These are phyloP conservation scores for Melangyna quadrimaculata DNA, from an alignment of 2,888 invertebrate species.

Conservation along the genomic window DNA sequence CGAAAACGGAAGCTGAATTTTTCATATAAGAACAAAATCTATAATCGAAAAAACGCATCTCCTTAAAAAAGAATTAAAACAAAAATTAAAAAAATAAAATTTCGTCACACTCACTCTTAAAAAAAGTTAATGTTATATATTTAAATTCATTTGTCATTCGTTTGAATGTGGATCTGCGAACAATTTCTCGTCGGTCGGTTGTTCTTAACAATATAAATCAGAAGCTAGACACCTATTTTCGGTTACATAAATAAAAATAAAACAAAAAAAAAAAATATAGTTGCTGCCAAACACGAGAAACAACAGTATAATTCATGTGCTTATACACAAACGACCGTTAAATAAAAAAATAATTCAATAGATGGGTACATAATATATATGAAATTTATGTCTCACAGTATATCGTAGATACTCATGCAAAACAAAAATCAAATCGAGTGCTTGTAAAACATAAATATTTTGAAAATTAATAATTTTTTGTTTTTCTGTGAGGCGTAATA, in stretches of 20 bases:
- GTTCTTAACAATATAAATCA: constrained; percentile 32
- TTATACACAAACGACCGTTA: constrained; percentile 47
- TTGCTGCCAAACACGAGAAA: constrained; percentile 54
- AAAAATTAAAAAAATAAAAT: too few relatives aligned
- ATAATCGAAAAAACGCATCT: constrained; percentile 54
- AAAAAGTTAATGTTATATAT: constrained; percentile 34
- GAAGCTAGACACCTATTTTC: constrained; percentile 58
- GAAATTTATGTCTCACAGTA: constrained; percentile 44
- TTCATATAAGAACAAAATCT: constrained; percentile 26
- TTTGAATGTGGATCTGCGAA: constrained; percentile 32
- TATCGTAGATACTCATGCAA: constrained; percentile 34
- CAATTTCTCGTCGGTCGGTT: constrained; percentile 1
- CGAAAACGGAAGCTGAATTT: constrained; percentile 59
- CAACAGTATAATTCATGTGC: constrained; percentile 46
- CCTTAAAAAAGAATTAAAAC: neutral
- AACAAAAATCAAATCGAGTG: constrained; percentile 9
- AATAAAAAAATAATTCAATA: constrained; percentile 31
- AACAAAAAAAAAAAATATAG: constrained; percentile 21
- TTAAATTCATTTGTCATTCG: constrained; percentile 23
- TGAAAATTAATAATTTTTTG: constrained; percentile 9
- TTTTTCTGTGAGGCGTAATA: constrained; percentile 42
- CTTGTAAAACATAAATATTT: constrained; percentile 25
- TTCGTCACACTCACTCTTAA: constrained; percentile 20
- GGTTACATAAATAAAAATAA: constrained; percentile 63
- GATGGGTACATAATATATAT: constrained; percentile 21